Base-by-base conservation (phyloP, 2,113 vertebrate genomes). In the Cepphus grylle region DNA sequence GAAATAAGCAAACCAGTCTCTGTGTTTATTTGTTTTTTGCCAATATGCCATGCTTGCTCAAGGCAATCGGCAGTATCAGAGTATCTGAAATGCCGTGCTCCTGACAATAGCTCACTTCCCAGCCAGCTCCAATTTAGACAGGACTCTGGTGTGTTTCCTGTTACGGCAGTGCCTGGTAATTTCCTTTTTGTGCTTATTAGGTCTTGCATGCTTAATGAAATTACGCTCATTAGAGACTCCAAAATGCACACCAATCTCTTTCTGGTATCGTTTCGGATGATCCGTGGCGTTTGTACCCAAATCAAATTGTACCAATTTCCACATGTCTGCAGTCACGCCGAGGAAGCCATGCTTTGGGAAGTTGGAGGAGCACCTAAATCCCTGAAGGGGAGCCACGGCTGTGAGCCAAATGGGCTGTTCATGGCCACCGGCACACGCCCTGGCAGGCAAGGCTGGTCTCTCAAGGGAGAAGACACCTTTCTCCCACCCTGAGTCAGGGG, bases 21-120 rank as follows among this genome's bases (percentile, higher is more conserved):
- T 23, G 65, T 67, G 21, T 12, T 80, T 62, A 1, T 16, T 45
- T 62, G 18, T 4, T 56, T 82, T 88, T 81, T 42, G 49, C 65
- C 30, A 42, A 23, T 78, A 56, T 84, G 62, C 66, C 62, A 53
- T 43, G 52, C 49, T 90, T 86, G 47, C 45, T 93, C 26, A 79
- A 86, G 59, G 45, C n/a, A 78, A 45, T 62, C 19, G 11, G 56
- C 69, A 53, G 14, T 86, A 70, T 87, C 69, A 71, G 59, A 86
- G 76, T 73, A 50, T 91, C 88, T 79, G 43, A 90, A 95, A 29
- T 1, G 7, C 82, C 17, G n/a, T 16, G 40, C 53, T 81, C 34
- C 50, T 96, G 84, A 97, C 96, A 97, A 96, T 96, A 96, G 87
- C 62, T 74, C 30, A 62, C 66, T 97, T 97, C 85, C 94, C 81